Evolutionary conservation across 2,113 vertebrate species (phyloP).

Genomic region (Thunnus maccoyii): DNA sequence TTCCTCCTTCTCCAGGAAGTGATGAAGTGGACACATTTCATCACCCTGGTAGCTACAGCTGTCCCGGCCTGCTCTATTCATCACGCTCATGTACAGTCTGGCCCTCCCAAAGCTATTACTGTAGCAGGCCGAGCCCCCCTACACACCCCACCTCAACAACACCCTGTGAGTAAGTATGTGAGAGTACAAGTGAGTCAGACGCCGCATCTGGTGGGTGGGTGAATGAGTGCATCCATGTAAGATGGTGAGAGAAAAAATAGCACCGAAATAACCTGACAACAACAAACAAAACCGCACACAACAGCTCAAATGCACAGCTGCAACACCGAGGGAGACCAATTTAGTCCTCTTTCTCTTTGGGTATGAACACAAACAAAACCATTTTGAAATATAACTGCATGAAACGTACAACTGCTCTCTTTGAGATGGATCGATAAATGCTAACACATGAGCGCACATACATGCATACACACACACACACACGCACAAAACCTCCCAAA

Average conservation of each 20-base stretch:
- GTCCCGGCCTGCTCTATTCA: conserved; percentile 29
- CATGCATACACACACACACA: neutral
- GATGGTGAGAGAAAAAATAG: neutral
- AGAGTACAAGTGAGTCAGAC: conserved; percentile 49
- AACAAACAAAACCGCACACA: neutral
- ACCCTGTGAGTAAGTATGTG: conserved; percentile 36
- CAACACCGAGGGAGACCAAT: neutral
- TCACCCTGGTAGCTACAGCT: conserved; percentile 25
- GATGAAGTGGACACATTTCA: conserved; percentile 70
- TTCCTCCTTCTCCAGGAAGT: conserved; percentile 52
- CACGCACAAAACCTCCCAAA: neutral
- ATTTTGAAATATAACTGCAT: conserved; percentile 10
- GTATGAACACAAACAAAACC: neutral
- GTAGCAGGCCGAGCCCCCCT: conserved; percentile 3
- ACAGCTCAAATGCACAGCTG: no score
- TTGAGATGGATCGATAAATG: conserved; percentile 26
- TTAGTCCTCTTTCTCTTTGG: conserved; percentile 3
- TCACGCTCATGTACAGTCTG: conserved; percentile 37
- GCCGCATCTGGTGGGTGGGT: neutral
- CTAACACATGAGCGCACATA: conserved; percentile 25
- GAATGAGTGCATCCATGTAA: conserved; percentile 35
- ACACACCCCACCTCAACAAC: conserved; percentile 24
- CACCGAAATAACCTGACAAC: conserved; percentile 18
- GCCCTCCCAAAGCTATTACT: conserved; percentile 38
- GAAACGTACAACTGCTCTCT: neutral